Percentiles rank a stretch among this genome's conserved stretches.
These are phyloP conservation scores for Anas acuta DNA, from an alignment of 2,797 vertebrate genomes.

Conservation along the genomic window DNA sequence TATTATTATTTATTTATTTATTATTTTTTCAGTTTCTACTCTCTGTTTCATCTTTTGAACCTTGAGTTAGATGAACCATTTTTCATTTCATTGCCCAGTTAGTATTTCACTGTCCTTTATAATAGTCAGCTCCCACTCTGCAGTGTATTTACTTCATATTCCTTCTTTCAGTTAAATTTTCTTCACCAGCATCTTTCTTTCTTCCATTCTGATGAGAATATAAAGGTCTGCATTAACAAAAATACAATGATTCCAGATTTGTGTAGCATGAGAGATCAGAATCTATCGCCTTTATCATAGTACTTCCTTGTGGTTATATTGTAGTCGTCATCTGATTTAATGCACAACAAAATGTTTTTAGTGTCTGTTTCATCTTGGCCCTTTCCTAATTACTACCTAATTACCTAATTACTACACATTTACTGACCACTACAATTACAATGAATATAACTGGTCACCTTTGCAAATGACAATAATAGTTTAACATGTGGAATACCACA, in stretches of 20 bases:
- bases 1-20: background rate
- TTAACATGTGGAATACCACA: background rate
- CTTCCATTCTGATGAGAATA: background rate
- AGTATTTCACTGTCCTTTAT: background rate
- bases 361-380: background rate
- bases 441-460: background rate
- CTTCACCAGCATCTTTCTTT: background rate
- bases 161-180: background rate
- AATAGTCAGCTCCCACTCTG: background rate
- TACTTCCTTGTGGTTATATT: background rate
- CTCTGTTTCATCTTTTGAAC: background rate
- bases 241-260: background rate
- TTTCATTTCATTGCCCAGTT: background rate
- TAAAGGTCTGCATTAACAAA: background rate
- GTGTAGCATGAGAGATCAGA: background rate
- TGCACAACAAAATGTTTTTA: background rate
- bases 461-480: background rate
- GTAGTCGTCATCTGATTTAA: background rate
- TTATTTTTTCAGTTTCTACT: background rate
- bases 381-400: background rate
- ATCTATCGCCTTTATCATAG: background rate
- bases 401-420: background rate
- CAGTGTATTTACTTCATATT: background rate
- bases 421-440: background rate
- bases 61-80: background rate